Base-by-base conservation (phyloP, 2,113 vertebrate genomes). In the Triplophysa siluroides region DNA sequence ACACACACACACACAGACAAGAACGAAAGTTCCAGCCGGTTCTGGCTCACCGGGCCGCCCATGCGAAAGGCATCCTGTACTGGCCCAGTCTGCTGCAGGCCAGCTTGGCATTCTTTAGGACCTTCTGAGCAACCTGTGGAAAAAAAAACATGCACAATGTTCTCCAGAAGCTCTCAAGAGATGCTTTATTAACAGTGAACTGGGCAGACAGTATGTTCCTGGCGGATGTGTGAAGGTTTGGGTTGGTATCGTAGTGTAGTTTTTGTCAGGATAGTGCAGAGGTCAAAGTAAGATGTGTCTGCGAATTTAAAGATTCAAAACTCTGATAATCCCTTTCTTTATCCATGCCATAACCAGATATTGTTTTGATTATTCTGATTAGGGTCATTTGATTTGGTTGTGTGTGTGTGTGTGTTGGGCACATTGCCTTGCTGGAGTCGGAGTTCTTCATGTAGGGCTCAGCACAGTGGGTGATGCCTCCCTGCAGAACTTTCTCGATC, bases 401-500 rank as follows among this genome's bases (percentile, higher is more conserved):
- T 68, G 75, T 73, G 7, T 63, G 21, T 71, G 19, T 21, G 56
- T 71, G 23, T 65, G 21, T 73, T 60, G 54, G 19, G 21, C 60
- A 43, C 66, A 65, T 0, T 91, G 97, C 98, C 96, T 99, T 99
- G 41, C 94, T 90, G 0, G 97, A 98, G 88, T 99, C 98, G 0
- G 96, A 97, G 86, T 94, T 98, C 91, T 94, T 99, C 96, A 96
- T 98, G 81, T 99, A 99, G 0, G 97, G 96, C n/a, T 99, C 98
- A n/a, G 95, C 96, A 77, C 96, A 98, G 65, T 99, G 98, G 0
- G 97, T 85, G 82, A 99, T 97, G 56, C 98, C 96, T 8, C 97
- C 97, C 64, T 99, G 98, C 5, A 99, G 92, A 7, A 98, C 95
- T 79, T 99, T 99, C 88, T 98, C 98, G 76, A 99, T 93, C 83